phyloP scores from a whole-genome alignment of 2,888 invertebrate species.

The Zaprionus bogoriensis region DNA sequence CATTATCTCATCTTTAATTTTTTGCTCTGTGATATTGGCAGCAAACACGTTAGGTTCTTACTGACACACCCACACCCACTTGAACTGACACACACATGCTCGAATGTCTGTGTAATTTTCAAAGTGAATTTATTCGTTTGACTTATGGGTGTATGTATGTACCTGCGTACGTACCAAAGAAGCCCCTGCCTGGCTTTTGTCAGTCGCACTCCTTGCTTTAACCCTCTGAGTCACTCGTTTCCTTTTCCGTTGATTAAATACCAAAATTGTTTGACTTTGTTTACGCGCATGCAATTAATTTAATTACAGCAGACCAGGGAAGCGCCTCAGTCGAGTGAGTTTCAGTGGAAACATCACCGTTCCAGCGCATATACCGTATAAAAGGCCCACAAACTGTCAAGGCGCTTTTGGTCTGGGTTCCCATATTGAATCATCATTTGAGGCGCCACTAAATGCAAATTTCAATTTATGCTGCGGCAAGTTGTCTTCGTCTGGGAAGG shows the following conservation, averaged over 20 bases:
- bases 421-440: slow-evolving; percentile 69
- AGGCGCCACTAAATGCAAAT: slow-evolving; percentile 58
- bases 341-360: slow-evolving; percentile 15
- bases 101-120: slow-evolving; percentile 51
- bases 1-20: slow-evolving; percentile 64
- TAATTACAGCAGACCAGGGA: slow-evolving; percentile 52
- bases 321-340: slow-evolving; percentile 31
- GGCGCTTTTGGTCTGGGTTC: slow-evolving; percentile 41
- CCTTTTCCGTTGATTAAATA: slow-evolving; percentile 70
- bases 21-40: slow-evolving; percentile 58
- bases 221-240: slow-evolving; percentile 57
- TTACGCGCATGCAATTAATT: slow-evolving; percentile 68
- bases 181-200: neutral
- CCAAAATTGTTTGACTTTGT: slow-evolving; percentile 64
- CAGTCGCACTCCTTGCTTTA: slow-evolving; percentile 9
- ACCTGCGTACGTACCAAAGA: neutral
- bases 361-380: slow-evolving; percentile 9
- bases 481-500: neutral
- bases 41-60: slow-evolving; percentile 59
- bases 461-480: slow-evolving; percentile 60
- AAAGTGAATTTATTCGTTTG: slow-evolving; percentile 51
- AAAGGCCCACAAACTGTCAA: slow-evolving; percentile 19
- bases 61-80: slow-evolving; percentile 27
- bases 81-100: neutral
- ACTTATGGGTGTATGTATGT: slow-evolving; percentile 26